These are phyloP conservation scores for Campylomormyrus numenius DNA, from an alignment of 2,113 vertebrate genomes.

Conservation along the genomic window DNA sequence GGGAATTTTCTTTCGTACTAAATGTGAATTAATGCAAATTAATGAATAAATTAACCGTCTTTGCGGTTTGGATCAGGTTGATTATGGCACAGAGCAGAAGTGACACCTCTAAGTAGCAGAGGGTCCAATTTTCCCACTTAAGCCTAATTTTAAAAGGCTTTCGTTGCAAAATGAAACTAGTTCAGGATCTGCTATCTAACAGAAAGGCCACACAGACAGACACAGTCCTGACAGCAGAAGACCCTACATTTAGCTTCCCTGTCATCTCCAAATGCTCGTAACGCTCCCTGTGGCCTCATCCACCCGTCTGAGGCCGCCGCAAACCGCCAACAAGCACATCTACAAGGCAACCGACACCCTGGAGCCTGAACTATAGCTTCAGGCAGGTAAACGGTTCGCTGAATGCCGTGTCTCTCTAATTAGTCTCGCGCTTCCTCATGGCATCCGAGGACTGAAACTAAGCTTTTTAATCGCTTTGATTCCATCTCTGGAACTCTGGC, in stretches of 20 bases:
- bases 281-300: neutral
- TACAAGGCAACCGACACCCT: neutral
- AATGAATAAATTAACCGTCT: slow-evolving; percentile 4
- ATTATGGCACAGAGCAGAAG: slow-evolving; percentile 3
- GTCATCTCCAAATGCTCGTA: neutral
- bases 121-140: slow-evolving; percentile 11
- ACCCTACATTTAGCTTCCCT: neutral
- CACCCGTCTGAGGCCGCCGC: neutral
- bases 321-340: neutral
- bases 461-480: neutral
- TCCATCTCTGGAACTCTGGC: neutral
- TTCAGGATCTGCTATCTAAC: neutral
- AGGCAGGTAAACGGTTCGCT: neutral
- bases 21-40: slow-evolving; percentile 15
- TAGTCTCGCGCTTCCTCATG: neutral
- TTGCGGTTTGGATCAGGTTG: neutral
- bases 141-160: slow-evolving; percentile 1
- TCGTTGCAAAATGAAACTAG: neutral
- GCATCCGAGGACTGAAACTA: neutral
- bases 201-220: neutral
- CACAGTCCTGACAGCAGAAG: neutral
- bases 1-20: neutral
- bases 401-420: neutral
- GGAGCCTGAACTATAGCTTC: neutral
- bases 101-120: neutral